A percentile compares a stretch with the other conserved stretches of the same genome.
phyloP scores from a whole-genome alignment of 2,113 vertebrate species.

The Cnemophilus loriae region DNA sequence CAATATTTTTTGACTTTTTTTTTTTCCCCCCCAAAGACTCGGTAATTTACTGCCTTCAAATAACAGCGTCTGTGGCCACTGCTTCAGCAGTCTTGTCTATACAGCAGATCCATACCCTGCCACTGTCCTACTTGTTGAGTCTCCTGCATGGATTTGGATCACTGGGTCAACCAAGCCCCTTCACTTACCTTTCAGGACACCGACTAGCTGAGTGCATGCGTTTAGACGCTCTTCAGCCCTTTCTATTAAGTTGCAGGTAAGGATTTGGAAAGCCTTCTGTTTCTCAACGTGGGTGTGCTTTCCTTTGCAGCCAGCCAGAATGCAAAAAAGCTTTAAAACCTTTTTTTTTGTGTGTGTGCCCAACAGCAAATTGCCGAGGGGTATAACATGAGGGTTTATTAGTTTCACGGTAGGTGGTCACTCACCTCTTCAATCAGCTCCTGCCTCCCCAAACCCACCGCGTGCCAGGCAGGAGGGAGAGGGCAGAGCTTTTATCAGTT shows the following conservation, averaged over 20 bases:
- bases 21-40: neutral
- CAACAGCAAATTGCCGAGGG: neutral
- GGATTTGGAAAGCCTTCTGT: conserved; percentile 6
- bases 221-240: neutral
- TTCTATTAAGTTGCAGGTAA: neutral
- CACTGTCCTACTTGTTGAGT: neutral
- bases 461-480: neutral
- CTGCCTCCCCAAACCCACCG: neutral
- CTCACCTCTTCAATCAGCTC: conserved; percentile 14
- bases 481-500: neutral
- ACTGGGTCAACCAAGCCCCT: neutral
- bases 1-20: neutral
- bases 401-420: neutral
- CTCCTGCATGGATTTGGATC: conserved; percentile 12
- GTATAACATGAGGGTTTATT: neutral
- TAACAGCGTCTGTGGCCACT: neutral
- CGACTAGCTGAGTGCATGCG: neutral
- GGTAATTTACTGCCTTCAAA: neutral
- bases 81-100: neutral
- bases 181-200: conserved; percentile 21
- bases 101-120: neutral
- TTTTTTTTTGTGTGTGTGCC: neutral
- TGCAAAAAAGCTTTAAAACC: neutral
- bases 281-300: neutral
- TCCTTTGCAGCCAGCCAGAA: conserved; percentile 22